A percentile compares a stretch with the other conserved stretches of the same genome.
phyloP scores from a whole-genome alignment of 2,797 vertebrate species.

The Pogonophryne albipinna region DNA sequence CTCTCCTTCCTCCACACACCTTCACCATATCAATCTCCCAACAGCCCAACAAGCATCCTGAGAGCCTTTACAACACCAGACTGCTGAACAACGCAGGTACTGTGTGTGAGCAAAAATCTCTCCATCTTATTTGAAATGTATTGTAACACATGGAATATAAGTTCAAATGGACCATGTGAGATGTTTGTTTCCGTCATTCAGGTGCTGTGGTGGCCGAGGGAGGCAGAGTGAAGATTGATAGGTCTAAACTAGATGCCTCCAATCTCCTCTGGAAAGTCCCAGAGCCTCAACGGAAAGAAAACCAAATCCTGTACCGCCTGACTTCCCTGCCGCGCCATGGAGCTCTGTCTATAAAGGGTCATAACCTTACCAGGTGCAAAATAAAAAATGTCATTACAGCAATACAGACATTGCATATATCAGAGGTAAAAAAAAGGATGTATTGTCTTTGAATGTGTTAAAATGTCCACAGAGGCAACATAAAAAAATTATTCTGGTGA shows the following conservation, averaged over 20 bases:
- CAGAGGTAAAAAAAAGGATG: neutral
- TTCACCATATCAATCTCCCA: slow-evolving; percentile 90
- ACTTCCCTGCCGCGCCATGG: slow-evolving; percentile 86
- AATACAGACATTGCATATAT: neutral
- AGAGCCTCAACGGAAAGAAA: slow-evolving; percentile 78
- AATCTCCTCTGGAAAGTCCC: slow-evolving; percentile 89
- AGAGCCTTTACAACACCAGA: slow-evolving; percentile 70
- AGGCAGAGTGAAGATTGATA: slow-evolving; percentile 87
- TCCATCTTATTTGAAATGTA: neutral
- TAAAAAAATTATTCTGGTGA: too few species aligned
- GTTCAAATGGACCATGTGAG: neutral
- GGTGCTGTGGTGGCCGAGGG: slow-evolving; percentile 90
- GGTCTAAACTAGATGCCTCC: slow-evolving; percentile 90
- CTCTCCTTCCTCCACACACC: slow-evolving; percentile 83
- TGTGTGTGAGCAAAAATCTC: neutral
- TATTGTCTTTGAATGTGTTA: neutral
- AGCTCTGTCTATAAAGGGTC: slow-evolving; percentile 83
- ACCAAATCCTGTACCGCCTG: slow-evolving; percentile 90
- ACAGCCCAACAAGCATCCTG: slow-evolving; percentile 75
- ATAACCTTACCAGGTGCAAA: slow-evolving; percentile 85
- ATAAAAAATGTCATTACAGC: neutral
- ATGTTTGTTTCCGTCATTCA: slow-evolving; percentile 61
- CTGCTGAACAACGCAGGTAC: slow-evolving; percentile 70
- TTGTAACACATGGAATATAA: neutral
- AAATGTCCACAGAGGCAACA: neutral